Conservation (phyloP, 2,113 vertebrate species). For the Donacobius atricapilla region DNA sequence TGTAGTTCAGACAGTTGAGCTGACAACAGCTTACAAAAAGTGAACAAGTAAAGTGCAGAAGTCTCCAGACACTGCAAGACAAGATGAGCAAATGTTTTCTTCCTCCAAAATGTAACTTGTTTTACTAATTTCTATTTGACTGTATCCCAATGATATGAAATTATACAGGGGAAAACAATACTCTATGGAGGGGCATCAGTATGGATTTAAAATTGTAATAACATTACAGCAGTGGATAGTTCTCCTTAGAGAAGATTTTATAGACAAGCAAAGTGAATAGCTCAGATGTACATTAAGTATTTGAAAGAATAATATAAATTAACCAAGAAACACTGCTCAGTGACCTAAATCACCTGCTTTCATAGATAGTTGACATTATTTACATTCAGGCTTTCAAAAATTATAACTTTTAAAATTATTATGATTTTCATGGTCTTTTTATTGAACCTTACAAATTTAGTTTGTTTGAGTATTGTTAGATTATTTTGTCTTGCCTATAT, state of each 20-base stretch:
- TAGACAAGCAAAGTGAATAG: no score
- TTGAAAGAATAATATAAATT: no score
- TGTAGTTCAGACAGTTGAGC: constrained; percentile 63
- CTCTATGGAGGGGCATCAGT: not conserved
- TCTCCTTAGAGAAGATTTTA: no score
- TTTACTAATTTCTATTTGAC: constrained; percentile 58
- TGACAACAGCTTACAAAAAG: constrained; percentile 64
- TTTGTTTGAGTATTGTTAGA: not conserved
- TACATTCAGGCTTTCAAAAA: no score
- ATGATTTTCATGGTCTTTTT: not conserved
- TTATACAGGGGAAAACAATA: not conserved
- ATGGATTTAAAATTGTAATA: not conserved
- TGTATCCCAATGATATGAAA: not conserved
- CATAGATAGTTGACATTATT: no score
- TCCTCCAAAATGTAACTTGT: constrained; percentile 55
- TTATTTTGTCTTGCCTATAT: not conserved
- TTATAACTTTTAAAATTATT: not conserved
- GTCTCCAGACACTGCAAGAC: constrained; percentile 52
- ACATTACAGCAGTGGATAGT: not conserved
- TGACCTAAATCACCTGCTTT: no score
- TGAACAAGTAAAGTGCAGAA: constrained; percentile 51
- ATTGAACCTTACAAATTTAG: not conserved
- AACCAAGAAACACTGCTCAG: no score
- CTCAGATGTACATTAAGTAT: no score
- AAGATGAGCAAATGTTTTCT: constrained; percentile 32